Evolutionary conservation across 2,888 invertebrate genomes (phyloP), one percentile per base, ranked within the genome.

Genomic region (Andrena chrysosceles): DNA sequence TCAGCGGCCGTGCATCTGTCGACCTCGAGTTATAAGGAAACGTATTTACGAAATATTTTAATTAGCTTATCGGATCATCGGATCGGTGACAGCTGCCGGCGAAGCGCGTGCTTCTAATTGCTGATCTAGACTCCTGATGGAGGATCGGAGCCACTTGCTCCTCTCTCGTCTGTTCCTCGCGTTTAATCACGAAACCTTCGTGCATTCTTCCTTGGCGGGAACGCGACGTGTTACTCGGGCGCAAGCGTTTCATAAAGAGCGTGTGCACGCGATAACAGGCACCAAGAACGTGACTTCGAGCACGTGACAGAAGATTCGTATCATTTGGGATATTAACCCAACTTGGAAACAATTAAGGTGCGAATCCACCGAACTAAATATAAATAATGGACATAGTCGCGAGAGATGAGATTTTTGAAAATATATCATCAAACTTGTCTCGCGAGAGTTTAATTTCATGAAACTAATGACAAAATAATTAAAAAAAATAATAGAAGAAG

Each of bases 1-100:
- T 92, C 92, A 81, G 35, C 20, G 62, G n/a, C 56, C 75, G 83
- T 72, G 88, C 91, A 92, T 93, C 93, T 93, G 92, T 89, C 88
- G 89, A 33, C 29, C 56, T 23, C 84, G 84, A 88, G 71, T 68
- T 77, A 74, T 66, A 76, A 77, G 77, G 80, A 88, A 83, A 85
- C 69, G 66, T 89, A 90, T 90, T 90, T 91, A 91, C 90, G 91
- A 93, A 93, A 93, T 92, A 93, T 94, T 93, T 94, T 93, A 94
- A 94, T 94, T 93, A 93, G 90, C 93, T 93, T 93, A 93, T 94
- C 94, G 89, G 93, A 93, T 94, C 94, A 89, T 68, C 74, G 83
- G 91, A 93, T 93, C 93, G 89, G 88, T 91, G 91, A 92, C 93
- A 93, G 93, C 93, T 93, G 93, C 90, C 86, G 79, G 54, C 26